Evolutionary conservation across 2,888 invertebrate species (phyloP), one percentile per base, ranked within the genome.

Genomic region (Belgica antarctica): DNA sequence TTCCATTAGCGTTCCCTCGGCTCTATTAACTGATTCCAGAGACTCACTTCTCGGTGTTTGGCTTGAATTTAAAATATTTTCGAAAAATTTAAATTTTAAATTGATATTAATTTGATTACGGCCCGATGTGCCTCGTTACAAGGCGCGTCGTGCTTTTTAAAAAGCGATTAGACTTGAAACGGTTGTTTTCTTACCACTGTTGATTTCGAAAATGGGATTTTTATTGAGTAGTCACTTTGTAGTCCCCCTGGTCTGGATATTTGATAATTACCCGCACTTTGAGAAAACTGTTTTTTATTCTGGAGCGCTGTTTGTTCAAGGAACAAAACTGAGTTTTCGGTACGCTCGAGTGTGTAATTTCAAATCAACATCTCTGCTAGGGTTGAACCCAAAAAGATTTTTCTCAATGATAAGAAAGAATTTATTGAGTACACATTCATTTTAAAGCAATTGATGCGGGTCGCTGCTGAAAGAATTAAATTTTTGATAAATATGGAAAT

Each of bases 251-350:
- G 52, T 22, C 52, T 52, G 22, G 22, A 12, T 52, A 22, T 57
- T 68, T 68, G 68, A 57, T 68, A 68, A 68, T 68, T 52, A 68
- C 68, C 68, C 68, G 68, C 68, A 68, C 68, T 57, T 12, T 8
- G 28, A 59, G n/a, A n/a, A n/a, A n/a, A n/a, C n/a, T n/a, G n/a
- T n/a, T n/a, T n/a, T 27, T 4, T 31, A 4, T 7, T 31, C 31
- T 41, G 4, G 4, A 41, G n/a, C 41, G 41, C 2, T 10, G 19
- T 52, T 52, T 22, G 17, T 22, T 22, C 22, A 17, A 52, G 52
- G 2, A 7, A 52, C 5, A 52, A 52, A 7, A 19, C 15, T 15
- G 4, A 52, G n/a, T 52, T 31, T 31, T 52, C 52, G 12, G n/a
- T 22, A 52, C 8, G n/a, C 22, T 52, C 5, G 12, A 41, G 41